These are phyloP conservation scores for Drosophila nr. fundita DNA, from an alignment of 2,888 invertebrate genomes.

Conservation along the genomic window DNA sequence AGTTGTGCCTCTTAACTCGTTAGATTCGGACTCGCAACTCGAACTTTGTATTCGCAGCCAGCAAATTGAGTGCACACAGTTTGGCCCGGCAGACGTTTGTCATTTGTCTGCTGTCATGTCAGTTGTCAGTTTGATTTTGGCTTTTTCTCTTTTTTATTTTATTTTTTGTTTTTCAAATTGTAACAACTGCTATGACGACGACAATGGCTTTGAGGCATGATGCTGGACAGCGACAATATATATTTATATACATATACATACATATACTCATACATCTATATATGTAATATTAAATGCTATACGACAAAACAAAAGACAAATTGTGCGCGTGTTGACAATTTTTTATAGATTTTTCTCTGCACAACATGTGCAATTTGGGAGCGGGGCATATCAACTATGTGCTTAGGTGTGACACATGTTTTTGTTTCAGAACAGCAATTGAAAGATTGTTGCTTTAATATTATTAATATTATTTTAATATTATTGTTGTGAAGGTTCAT, in stretches of 20 bases:
- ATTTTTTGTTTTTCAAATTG: slow-evolving; percentile 57
- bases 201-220: slow-evolving; percentile 9
- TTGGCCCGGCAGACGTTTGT: slow-evolving; percentile 66
- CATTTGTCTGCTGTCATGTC: slow-evolving; percentile 81
- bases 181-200: slow-evolving; percentile 64
- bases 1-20: slow-evolving; percentile 52
- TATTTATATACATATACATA: slow-evolving; percentile 22
- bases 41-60: slow-evolving; percentile 26
- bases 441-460: no score
- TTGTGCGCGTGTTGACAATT: slow-evolving; percentile 65
- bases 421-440: no score
- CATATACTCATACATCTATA: slow-evolving; percentile 23
- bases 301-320: slow-evolving; percentile 66
- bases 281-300: slow-evolving; percentile 41
- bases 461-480: background rate
- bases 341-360: slow-evolving; percentile 58
- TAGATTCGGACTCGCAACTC: slow-evolving; percentile 41
- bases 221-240: slow-evolving; percentile 26
- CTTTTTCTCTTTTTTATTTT: slow-evolving; percentile 48
- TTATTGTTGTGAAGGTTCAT: background rate
- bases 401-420: background rate
- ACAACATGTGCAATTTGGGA: slow-evolving; percentile 8
- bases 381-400: slow-evolving; percentile 24
- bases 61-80: slow-evolving; percentile 73
- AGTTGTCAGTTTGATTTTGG: slow-evolving; percentile 79